phyloP scores from a whole-genome alignment of 2,797 vertebrate genomes.

The Emys orbicularis region DNA sequence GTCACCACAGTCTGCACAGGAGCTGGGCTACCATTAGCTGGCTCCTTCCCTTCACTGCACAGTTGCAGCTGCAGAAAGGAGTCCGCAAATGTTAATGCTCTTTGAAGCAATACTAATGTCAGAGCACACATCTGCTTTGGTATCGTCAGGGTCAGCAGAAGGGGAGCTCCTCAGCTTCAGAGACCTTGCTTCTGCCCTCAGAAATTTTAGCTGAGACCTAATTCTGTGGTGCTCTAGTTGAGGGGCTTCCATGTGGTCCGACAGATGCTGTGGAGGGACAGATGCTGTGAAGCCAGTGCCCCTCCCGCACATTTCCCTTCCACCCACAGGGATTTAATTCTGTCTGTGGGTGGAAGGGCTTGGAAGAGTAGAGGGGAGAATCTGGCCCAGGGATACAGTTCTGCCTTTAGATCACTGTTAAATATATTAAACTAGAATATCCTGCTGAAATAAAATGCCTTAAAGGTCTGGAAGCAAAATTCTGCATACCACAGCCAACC shows the following conservation, averaged over 20 bases:
- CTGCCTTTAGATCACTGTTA: background rate
- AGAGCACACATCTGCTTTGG: background rate
- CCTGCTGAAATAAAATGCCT: background rate
- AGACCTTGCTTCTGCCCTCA: rapidly evolving
- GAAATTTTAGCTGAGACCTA: background rate
- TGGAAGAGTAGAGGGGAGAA: background rate
- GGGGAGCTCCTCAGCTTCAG: background rate
- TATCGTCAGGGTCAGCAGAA: background rate
- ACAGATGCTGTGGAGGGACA: background rate
- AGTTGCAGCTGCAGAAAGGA: background rate
- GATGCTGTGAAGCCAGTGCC: rapidly evolving
- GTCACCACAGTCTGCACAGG: background rate
- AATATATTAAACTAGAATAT: background rate
- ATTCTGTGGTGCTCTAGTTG: background rate
- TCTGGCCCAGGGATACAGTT: background rate
- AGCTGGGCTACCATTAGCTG: background rate
- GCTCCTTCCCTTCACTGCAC: background rate
- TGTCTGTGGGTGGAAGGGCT: background rate
- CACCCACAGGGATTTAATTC: background rate
- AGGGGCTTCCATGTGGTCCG: background rate
- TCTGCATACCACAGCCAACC: background rate
- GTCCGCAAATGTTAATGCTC: background rate
- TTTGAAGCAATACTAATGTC: background rate
- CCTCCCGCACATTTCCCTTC: background rate
- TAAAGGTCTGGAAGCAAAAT: background rate